phyloP scores from a whole-genome alignment of 2,797 vertebrate genomes.

The Aldrovandia affinis region DNA sequence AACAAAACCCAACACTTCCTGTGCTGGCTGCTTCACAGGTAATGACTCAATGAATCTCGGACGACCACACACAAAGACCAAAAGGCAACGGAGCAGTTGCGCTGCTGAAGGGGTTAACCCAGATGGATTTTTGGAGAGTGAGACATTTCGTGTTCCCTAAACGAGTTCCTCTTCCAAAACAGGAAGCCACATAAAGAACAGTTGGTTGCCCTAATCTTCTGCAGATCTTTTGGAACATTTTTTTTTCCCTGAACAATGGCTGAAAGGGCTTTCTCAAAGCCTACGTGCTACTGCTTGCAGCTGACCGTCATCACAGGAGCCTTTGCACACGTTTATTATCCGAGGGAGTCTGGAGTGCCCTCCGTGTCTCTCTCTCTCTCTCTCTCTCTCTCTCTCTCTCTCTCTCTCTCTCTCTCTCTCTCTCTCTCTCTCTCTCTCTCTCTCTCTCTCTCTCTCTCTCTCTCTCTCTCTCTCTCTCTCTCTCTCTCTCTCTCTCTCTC shows the following conservation, averaged over 20 bases:
- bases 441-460: not conserved
- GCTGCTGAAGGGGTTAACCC: slow-evolving; percentile 43
- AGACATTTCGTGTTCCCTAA: slow-evolving; percentile 73
- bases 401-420: not conserved
- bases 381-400: not conserved
- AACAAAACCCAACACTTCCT: not conserved
- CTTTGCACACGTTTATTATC: not conserved
- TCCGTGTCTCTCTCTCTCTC: not conserved
- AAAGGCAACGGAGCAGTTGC: slow-evolving; percentile 7
- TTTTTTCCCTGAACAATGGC: slow-evolving; percentile 67
- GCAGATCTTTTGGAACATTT: slow-evolving; percentile 74
- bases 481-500: too few species aligned
- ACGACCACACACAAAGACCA: slow-evolving; percentile 34
- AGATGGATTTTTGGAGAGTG: slow-evolving; percentile 48
- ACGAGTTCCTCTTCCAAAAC: slow-evolving; percentile 80
- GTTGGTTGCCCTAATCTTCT: slow-evolving; percentile 75
- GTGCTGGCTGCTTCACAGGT: not conserved
- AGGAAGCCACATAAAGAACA: slow-evolving; percentile 76
- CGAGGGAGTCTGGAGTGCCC: not conserved
- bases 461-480: not conserved
- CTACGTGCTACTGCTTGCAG: slow-evolving; percentile 56
- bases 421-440: not conserved
- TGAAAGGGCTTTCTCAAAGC: slow-evolving; percentile 66
- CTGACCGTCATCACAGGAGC: slow-evolving; percentile 34
- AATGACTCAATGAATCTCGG: slow-evolving; percentile 8